Evolutionary conservation across 2,888 invertebrate genomes (phyloP).

Genomic region (Cyclophora punctaria): DNA sequence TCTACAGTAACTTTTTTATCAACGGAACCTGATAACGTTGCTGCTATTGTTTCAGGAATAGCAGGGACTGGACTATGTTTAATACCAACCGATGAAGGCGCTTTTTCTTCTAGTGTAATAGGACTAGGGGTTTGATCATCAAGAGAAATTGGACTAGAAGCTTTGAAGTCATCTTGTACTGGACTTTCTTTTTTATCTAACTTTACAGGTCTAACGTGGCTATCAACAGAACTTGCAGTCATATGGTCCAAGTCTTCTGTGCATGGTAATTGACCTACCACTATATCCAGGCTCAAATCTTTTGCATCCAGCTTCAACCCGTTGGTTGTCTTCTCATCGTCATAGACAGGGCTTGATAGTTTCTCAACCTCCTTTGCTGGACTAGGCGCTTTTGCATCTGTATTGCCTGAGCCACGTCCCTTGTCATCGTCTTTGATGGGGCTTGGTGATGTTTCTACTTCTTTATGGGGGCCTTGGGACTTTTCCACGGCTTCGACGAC

Average conservation of each 20-base stretch:
- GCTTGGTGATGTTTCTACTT: background rate
- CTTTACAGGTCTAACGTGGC: background rate
- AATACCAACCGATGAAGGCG: background rate
- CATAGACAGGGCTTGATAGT: background rate
- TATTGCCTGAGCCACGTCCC: conserved; percentile 1
- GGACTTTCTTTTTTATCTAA: background rate
- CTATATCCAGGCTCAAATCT: conserved; percentile 1
- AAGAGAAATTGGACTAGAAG: background rate
- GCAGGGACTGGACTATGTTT: too few relatives aligned
- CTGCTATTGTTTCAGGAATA: too few relatives aligned
- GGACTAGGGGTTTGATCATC: conserved; percentile 9
- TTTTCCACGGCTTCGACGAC: conserved; percentile 2
- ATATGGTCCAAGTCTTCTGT: conserved; percentile 2
- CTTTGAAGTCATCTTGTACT: background rate
- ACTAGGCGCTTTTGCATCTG: conserved; percentile 2
- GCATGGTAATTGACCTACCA: conserved; percentile 2
- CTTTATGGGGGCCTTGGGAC: background rate
- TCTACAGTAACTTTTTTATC: too few relatives aligned
- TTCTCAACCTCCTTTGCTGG: conserved; percentile 1
- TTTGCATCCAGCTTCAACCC: conserved; percentile 3
- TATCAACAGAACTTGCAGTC: background rate
- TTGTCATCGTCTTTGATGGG: conserved; percentile 4
- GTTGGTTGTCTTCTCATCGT: background rate
- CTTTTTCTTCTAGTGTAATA: conserved; percentile 1
- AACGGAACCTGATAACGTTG: too few relatives aligned